A percentile compares a stretch with the other conserved stretches of the same genome.
Conservation (phyloP, 2,888 invertebrate genomes). For the Synergus japonicus region DNA sequence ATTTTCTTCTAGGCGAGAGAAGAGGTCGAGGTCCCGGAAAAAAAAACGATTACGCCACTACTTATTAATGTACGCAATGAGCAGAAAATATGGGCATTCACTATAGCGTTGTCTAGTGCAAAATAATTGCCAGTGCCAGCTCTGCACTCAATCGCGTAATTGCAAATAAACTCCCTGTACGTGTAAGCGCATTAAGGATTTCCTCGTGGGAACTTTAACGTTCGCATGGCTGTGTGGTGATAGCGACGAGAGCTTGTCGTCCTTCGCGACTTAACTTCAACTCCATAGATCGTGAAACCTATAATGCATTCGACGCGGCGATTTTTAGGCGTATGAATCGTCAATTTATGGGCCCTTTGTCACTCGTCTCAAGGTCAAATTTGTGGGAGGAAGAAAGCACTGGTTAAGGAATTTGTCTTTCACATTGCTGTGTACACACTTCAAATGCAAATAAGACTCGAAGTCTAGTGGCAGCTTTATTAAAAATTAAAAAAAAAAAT, state of each 20-base stretch:
- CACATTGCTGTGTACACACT: not conserved
- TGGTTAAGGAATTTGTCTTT: not conserved
- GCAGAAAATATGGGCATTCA: slow-evolving; percentile 17
- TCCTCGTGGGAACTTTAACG: slow-evolving; percentile 29
- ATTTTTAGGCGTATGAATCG: not conserved
- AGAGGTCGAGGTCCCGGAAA: not conserved
- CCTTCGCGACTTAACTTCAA: not conserved
- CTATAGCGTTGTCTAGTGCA: slow-evolving; percentile 19
- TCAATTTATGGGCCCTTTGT: slow-evolving; percentile 18
- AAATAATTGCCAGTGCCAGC: slow-evolving; percentile 21
- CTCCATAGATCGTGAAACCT: not conserved
- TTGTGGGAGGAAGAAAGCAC: not conserved
- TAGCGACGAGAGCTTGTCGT: not conserved
- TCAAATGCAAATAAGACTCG: not conserved
- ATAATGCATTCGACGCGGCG: not conserved
- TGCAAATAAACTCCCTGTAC: slow-evolving; percentile 4
- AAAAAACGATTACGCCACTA: slow-evolving; percentile 9
- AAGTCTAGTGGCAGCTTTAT: not conserved
- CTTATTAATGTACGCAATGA: slow-evolving; percentile 15
- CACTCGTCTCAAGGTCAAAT: slow-evolving; percentile 21
- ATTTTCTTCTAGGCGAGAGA: not conserved
- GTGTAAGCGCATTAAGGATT: slow-evolving; percentile 10
- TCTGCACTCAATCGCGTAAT: slow-evolving; percentile 23
- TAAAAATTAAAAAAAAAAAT: too few relatives aligned
- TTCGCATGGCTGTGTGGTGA: not conserved